Evolutionary conservation across 2,113 vertebrate genomes (phyloP).

Genomic region (Bungarus multicinctus): DNA sequence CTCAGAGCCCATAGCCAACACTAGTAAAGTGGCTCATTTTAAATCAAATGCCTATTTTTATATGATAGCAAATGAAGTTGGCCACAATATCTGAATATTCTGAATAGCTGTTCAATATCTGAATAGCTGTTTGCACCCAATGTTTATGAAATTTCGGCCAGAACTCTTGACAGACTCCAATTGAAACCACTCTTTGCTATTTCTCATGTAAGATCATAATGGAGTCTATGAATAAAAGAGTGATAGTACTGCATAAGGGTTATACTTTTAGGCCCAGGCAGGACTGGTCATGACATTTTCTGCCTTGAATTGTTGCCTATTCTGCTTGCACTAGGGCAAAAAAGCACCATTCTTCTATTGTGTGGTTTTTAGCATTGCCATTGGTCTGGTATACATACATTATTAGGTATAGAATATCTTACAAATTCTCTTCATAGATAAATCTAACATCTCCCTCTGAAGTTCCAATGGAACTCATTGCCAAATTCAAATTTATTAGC

Average conservation of each 20-base stretch:
- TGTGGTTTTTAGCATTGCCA: background rate
- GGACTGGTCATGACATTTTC: background rate
- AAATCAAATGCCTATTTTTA: slow-evolving; percentile 49
- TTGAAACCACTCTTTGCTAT: slow-evolving; percentile 54
- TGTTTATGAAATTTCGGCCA: slow-evolving; percentile 57
- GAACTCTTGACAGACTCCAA: slow-evolving; percentile 57
- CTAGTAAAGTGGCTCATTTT: slow-evolving; percentile 37
- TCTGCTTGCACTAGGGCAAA: background rate
- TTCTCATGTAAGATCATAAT: slow-evolving; percentile 36
- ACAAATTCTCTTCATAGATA: background rate
- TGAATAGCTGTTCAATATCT: too few species aligned
- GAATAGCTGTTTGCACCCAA: too few species aligned
- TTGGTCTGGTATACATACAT: background rate
- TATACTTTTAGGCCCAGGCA: background rate
- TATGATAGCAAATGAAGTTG: slow-evolving; percentile 40
- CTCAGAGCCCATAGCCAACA: slow-evolving; percentile 34
- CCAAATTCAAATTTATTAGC: background rate
- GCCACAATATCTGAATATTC: slow-evolving; percentile 72
- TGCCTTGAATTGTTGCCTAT: background rate
- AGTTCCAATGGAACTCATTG: background rate
- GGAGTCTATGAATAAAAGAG: slow-evolving; percentile 40
- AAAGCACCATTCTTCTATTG: background rate
- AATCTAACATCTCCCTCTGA: background rate
- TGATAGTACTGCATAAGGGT: background rate
- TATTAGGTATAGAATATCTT: background rate